Conservation (phyloP, 2,797 vertebrate species). For the Percopsis omiscomaycus region DNA sequence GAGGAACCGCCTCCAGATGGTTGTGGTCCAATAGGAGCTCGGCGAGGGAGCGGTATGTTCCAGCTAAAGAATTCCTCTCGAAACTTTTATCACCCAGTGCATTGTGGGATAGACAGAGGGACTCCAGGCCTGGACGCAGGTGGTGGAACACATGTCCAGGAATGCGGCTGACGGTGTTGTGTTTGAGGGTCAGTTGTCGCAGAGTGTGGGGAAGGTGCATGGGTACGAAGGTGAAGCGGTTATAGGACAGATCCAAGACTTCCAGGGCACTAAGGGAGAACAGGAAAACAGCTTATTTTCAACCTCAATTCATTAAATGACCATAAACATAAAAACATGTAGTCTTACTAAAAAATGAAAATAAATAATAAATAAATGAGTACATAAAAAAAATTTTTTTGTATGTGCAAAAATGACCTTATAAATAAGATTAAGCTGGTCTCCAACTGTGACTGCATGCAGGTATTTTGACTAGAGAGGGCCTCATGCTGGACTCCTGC, state of each 20-base stretch:
- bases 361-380: background rate
- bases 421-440: background rate
- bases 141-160: slow-evolving; percentile 73
- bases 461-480: slow-evolving; percentile 16
- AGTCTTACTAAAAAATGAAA: background rate
- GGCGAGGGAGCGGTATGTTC: slow-evolving; percentile 72
- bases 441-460: slow-evolving; percentile 1
- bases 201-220: slow-evolving; percentile 72
- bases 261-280: slow-evolving; percentile 74
- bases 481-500: slow-evolving; percentile 29
- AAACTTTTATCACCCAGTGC: slow-evolving; percentile 57
- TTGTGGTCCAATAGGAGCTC: slow-evolving; percentile 83
- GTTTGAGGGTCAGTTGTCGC: slow-evolving; percentile 70
- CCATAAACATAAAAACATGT: too few species aligned
- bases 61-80: slow-evolving; percentile 71
- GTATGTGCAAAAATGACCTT: too few species aligned
- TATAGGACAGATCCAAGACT: slow-evolving; percentile 77
- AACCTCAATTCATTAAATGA: too few species aligned
- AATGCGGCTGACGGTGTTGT: slow-evolving; percentile 76
- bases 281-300: slow-evolving; percentile 1
- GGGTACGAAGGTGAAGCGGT: slow-evolving; percentile 73
- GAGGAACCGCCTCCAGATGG: slow-evolving; percentile 72
- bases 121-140: slow-evolving; percentile 75
- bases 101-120: slow-evolving; percentile 80
- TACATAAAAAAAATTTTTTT: background rate